Conservation (phyloP, 1,140 invertebrate species). For the Lamellibrachia luymesi region DNA sequence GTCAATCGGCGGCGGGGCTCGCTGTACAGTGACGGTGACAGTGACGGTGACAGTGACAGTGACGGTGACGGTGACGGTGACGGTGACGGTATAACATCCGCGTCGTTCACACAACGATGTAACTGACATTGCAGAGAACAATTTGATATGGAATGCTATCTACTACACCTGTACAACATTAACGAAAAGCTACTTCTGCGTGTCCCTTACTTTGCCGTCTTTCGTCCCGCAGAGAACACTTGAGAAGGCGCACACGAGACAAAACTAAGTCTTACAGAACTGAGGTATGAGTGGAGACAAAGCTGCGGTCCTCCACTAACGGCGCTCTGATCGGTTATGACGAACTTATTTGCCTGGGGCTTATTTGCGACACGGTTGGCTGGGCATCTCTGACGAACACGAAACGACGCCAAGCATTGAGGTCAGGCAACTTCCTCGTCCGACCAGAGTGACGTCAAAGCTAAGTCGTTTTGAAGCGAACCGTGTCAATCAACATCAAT, state of each 20-base stretch:
- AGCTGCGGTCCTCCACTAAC: not conserved
- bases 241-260: not conserved
- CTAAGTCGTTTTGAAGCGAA: not conserved
- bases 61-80: too few species aligned
- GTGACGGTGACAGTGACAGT: too few species aligned
- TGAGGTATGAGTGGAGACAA: not conserved
- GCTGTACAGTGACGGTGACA: too few species aligned
- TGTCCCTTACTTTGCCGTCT: not conserved
- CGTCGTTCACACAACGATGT: too few species aligned
- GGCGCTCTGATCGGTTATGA: not conserved
- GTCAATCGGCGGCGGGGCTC: too few species aligned
- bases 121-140: too few species aligned
- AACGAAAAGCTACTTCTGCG: not conserved
- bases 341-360: not conserved
- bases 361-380: not conserved
- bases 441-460: not conserved
- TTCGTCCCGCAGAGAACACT: not conserved
- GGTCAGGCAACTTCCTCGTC: not conserved
- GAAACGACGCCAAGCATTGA: not conserved
- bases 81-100: too few species aligned
- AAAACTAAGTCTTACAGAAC: not conserved
- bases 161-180: not conserved
- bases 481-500: not conserved
- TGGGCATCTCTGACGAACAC: not conserved
- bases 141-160: not conserved